phyloP scores from a whole-genome alignment of 2,797 vertebrate genomes.

The Hirundo rustica region DNA sequence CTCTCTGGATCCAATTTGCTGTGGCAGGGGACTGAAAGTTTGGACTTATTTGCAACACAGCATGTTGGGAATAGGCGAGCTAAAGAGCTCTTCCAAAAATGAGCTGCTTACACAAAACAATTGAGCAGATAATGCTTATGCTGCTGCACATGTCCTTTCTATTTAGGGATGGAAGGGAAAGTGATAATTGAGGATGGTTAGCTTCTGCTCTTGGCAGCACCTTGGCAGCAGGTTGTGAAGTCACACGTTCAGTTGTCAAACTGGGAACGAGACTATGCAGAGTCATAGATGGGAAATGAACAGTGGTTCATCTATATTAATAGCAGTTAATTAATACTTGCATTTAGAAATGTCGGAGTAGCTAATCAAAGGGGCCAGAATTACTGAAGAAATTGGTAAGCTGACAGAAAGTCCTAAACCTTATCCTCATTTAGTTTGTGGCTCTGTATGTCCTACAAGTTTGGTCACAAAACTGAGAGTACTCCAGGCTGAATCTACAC shows the following conservation, averaged over 20 bases:
- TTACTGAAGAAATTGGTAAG: not conserved
- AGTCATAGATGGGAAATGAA: not conserved
- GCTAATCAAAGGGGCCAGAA: not conserved
- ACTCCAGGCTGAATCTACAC: not conserved
- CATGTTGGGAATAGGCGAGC: not conserved
- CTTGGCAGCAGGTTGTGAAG: not conserved
- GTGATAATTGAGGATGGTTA: slow-evolving; percentile 15
- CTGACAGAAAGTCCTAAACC: not conserved
- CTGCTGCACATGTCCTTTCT: slow-evolving; percentile 15
- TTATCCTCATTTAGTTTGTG: not conserved
- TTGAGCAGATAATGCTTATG: not conserved
- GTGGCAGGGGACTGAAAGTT: not conserved
- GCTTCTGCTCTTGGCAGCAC: not conserved
- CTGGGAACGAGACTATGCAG: not conserved
- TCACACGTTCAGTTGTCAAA: not conserved
- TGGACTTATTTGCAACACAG: not conserved
- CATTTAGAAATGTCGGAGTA: not conserved
- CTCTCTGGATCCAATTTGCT: not conserved
- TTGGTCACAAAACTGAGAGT: not conserved
- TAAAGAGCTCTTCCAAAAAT: not conserved
- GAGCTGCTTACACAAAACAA: not conserved
- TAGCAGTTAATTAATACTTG: not conserved
- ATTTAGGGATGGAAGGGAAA: slow-evolving; percentile 53
- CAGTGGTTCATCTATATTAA: not conserved
- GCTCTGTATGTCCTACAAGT: not conserved